Conservation (phyloP, 1,140 invertebrate genomes). For the Drosophila yakuba region DNA sequence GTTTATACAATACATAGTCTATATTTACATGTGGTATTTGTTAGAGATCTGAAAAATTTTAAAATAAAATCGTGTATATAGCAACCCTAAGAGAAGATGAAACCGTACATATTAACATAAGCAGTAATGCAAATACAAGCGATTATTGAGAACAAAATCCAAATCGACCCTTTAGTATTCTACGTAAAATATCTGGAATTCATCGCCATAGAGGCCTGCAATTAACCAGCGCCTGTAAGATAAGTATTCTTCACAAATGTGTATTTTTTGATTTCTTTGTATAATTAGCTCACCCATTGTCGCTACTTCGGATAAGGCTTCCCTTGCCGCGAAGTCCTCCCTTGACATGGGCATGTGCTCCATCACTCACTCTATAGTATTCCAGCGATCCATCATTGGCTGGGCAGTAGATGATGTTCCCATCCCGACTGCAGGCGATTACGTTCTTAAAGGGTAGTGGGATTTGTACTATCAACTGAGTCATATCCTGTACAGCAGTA, state of each 20-base stretch:
- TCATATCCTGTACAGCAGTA: conserved; percentile 49
- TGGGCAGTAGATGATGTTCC: conserved; percentile 70
- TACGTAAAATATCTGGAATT: conserved; percentile 76
- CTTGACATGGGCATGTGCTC: conserved; percentile 62
- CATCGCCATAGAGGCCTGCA: conserved; percentile 70
- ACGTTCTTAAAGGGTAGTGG: conserved; percentile 79
- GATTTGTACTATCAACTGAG: conserved; percentile 70
- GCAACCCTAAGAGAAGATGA: conserved; percentile 58
- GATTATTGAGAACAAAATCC: conserved; percentile 31
- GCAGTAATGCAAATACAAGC: conserved; percentile 63
- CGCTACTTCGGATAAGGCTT: conserved; percentile 68
- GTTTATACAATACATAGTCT: conserved; percentile 61
- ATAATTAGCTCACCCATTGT: conserved; percentile 69
- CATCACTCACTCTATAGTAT: conserved; percentile 65
- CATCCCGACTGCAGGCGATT: conserved; percentile 68
- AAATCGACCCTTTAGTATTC: conserved; percentile 32
- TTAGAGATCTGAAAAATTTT: conserved; percentile 76
- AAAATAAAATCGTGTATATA: conserved; percentile 80
- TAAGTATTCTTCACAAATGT: background rate
- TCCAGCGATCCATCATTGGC: conserved; percentile 73
- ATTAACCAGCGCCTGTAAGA: conserved; percentile 71
- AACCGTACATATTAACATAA: conserved; percentile 72
- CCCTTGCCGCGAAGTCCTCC: conserved; percentile 70
- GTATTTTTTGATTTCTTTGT: too few species aligned
- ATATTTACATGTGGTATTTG: conserved; percentile 68